These are phyloP conservation scores for Papilio polytes DNA, from an alignment of 1,140 invertebrate species.

Conservation along the genomic window DNA sequence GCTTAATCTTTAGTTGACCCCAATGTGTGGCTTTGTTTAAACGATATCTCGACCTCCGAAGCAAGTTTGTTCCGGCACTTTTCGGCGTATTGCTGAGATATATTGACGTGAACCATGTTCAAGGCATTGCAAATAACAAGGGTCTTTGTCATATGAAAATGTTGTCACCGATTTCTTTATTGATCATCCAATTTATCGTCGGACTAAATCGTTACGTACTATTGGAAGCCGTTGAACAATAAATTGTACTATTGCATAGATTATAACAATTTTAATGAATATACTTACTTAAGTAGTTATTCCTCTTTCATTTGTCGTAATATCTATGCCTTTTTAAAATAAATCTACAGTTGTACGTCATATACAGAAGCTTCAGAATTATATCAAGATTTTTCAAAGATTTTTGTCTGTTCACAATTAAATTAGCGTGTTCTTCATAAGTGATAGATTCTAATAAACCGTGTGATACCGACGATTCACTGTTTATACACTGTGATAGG, in stretches of 20 bases:
- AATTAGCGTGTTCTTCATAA: slow-evolving; percentile 5
- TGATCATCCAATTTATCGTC: no score
- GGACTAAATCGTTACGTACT: no score
- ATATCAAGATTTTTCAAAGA: not conserved
- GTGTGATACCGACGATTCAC: not conserved
- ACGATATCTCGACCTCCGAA: slow-evolving; percentile 10
- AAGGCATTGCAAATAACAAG: not conserved
- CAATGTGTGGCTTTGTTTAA: slow-evolving; percentile 11
- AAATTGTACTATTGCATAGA: no score
- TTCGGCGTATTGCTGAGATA: slow-evolving; percentile 1
- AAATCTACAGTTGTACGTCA: not conserved
- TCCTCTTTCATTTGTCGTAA: no score
- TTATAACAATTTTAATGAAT: no score
- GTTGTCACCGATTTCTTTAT: not conserved
- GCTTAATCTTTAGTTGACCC: slow-evolving; percentile 17
- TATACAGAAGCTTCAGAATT: not conserved
- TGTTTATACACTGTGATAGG: not conserved
- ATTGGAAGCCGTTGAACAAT: no score
- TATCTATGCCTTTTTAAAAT: no score
- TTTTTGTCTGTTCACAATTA: slow-evolving; percentile 15
- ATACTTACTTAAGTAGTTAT: no score
- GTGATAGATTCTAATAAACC: slow-evolving; percentile 8
- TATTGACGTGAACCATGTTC: slow-evolving; percentile 9
- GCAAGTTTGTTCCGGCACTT: slow-evolving; percentile 22
- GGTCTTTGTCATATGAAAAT: not conserved